Conservation (phyloP, 1,140 invertebrate genomes). For the Triops cancriformis region DNA sequence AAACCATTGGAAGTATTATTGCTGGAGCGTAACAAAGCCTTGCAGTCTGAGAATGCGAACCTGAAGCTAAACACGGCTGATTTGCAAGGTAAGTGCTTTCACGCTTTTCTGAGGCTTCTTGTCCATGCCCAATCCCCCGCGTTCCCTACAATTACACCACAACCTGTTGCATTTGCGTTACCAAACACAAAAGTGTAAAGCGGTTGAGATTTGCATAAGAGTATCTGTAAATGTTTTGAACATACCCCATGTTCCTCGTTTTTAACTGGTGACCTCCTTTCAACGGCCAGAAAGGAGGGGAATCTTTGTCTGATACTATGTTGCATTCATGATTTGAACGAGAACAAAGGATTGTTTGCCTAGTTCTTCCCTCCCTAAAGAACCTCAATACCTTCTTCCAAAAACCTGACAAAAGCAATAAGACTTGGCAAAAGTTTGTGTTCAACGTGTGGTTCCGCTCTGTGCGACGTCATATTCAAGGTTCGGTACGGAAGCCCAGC, state of each 20-base stretch:
- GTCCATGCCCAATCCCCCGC: neutral
- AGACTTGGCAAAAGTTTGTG: neutral
- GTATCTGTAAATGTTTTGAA: neutral
- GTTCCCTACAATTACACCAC: neutral
- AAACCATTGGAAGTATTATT: conserved; percentile 68
- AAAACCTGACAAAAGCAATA: too few relatives aligned
- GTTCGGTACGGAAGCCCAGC: neutral
- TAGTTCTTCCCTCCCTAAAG: neutral
- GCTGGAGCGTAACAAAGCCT: conserved; percentile 63
- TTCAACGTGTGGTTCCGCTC: conserved; percentile 8
- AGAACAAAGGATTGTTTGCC: neutral
- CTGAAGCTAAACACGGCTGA: conserved; percentile 40
- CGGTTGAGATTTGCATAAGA: conserved; percentile 10
- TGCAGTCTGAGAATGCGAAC: conserved; percentile 49
- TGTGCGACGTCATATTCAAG: neutral
- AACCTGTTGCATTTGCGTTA: neutral
- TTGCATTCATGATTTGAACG: neutral
- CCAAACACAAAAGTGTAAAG: neutral
- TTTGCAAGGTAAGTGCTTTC: conserved; percentile 38
- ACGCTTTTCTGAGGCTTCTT: neutral
- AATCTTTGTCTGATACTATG: neutral
- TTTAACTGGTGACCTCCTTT: neutral
- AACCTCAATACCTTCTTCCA: neutral
- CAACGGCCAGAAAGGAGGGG: neutral
- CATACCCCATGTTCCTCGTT: neutral